Percentiles rank a stretch among this genome's conserved stretches.
These are phyloP conservation scores for Papilio polyxenes DNA, from an alignment of 1,140 invertebrate species.

Conservation along the genomic window DNA sequence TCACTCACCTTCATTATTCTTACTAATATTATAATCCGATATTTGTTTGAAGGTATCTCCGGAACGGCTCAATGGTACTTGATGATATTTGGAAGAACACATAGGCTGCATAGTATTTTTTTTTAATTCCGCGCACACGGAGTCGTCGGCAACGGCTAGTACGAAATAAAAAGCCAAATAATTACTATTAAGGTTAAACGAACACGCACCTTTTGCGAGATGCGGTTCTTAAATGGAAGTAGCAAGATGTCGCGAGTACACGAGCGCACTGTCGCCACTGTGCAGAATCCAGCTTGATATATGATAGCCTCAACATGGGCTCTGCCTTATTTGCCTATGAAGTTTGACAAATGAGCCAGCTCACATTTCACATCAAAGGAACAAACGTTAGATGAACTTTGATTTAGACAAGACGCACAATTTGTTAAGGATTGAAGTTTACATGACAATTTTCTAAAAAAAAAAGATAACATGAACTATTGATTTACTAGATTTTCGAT, in stretches of 20 bases:
- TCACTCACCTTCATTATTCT: not conserved
- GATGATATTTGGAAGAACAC: no score
- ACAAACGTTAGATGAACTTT: not conserved
- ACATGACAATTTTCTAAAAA: not conserved
- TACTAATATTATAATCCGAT: no score
- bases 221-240: conserved; percentile 24
- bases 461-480: not conserved
- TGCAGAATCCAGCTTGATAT: conserved; percentile 22
- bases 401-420: not conserved
- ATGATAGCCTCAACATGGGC: conserved; percentile 29
- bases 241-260: conserved; percentile 32
- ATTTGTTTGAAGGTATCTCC: no score
- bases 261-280: conserved; percentile 30
- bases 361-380: not conserved
- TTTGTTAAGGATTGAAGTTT: not conserved
- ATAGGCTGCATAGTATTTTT: no score
- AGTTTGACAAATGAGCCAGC: conserved; percentile 31
- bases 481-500: no score
- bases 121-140: no score
- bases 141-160: not conserved
- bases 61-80: no score
- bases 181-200: conserved; percentile 9
- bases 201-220: conserved; percentile 28
- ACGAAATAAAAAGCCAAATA: not conserved
- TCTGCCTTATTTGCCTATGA: conserved; percentile 28